Conservation (phyloP, 2,797 vertebrate genomes). For the Synanceia verrucosa region DNA sequence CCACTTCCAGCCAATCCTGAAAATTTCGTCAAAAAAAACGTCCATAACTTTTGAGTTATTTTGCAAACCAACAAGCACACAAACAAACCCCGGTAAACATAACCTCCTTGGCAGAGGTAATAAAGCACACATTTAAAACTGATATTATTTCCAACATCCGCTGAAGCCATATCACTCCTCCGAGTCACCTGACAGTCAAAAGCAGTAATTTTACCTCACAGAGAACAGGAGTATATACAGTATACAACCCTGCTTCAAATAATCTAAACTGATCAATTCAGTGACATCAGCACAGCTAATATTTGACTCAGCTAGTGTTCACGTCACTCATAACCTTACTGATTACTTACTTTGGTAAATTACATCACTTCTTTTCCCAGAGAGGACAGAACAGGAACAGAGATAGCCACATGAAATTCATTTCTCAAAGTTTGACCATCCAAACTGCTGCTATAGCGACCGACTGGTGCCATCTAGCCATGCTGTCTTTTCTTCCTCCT, state of each 20-base stretch:
- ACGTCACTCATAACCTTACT: background rate
- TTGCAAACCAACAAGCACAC: too few species aligned
- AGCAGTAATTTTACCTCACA: background rate
- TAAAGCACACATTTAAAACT: too few species aligned
- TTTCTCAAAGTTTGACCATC: background rate
- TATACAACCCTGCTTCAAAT: background rate
- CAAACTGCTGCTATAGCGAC: conserved; percentile 35
- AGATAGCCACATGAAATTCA: background rate
- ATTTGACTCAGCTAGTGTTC: background rate
- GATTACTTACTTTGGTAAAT: background rate
- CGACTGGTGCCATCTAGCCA: conserved; percentile 38
- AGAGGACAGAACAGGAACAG: background rate
- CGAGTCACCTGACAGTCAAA: background rate
- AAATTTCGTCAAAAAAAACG: too few species aligned
- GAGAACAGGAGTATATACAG: background rate
- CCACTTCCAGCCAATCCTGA: too few species aligned
- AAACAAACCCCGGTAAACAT: too few species aligned
- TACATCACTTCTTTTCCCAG: background rate
- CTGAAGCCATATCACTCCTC: background rate
- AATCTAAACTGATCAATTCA: background rate
- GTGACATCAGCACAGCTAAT: background rate
- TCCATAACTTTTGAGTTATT: too few species aligned
- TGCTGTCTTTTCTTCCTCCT: conserved; percentile 36
- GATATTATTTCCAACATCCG: too few species aligned
- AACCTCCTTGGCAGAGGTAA: too few species aligned